Evolutionary conservation across 2,888 invertebrate genomes (phyloP), one percentile per base, ranked within the genome.

Genomic region (Amphipoea oculea): DNA sequence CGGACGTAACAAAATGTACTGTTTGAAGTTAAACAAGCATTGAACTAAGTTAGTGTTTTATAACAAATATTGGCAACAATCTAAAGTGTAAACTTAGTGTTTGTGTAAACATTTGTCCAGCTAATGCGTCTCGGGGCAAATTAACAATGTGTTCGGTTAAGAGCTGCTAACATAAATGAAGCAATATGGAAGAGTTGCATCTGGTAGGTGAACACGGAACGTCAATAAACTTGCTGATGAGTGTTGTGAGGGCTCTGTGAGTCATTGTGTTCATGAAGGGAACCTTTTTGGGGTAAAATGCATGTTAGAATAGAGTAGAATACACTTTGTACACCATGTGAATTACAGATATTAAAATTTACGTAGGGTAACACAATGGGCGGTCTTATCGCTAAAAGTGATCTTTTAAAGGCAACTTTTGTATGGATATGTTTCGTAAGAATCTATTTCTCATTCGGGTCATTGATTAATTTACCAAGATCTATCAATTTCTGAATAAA

Each of bases 51-150:
- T 74, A 79, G 74, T 77, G 76, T 76, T 82, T 81, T 88, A 76
- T 74, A 79, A 77, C 80, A 86, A 87, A 83, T 79, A 83, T 85
- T 82, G 45, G 78, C 86, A 83, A 83, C 84, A 86, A 84, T 86
- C 72, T 76, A 67, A 81, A 79, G 81, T 83, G 75, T 81, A 77
- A 79, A 51, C 74, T 78, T 79, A 77, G 74, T 77, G 79, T 86
- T 85, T 77, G 36, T 45, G 76, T 81, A 84, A 86, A 84, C 79
- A 81, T 89, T 89, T 89, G 79, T 23, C 7, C 72, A 70, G 79
- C 83, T 89, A 89, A 89, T 89, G 88, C 88, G 73, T 81, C 78
- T 81, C 51, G 70, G 66, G 70, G 68, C 66, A 85, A 83, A 86
- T 86, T 83, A 86, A 83, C 86, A 86, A 77, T 71, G 82, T 86